Conservation (phyloP, 2,113 vertebrate species). For the Anser brachyrhynchus region DNA sequence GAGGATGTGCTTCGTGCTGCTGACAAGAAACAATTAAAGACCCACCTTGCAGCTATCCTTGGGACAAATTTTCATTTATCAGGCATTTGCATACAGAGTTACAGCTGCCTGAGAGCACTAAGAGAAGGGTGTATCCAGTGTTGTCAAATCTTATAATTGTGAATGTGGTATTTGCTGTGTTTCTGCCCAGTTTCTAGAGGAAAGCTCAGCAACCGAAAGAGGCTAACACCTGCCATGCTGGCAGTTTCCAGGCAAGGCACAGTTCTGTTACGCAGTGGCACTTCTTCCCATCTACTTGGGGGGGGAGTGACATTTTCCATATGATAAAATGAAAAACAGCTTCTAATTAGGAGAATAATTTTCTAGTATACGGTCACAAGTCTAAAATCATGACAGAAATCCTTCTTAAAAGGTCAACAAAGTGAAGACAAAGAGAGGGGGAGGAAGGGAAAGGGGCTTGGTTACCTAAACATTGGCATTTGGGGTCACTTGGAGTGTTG, state of each 20-base stretch:
- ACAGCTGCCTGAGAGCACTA: neutral
- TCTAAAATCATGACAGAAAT: neutral
- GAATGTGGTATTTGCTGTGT: neutral
- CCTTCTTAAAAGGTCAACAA: neutral
- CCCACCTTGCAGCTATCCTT: neutral
- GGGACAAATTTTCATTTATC: neutral
- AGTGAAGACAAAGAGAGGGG: neutral
- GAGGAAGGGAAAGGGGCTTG: neutral
- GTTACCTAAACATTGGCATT: fast-evolving
- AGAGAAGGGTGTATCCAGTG: neutral
- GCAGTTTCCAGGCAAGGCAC: neutral
- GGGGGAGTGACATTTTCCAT: neutral
- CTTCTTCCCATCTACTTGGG: neutral
- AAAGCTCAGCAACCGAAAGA: neutral
- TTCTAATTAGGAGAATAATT: neutral
- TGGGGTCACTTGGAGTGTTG: neutral
- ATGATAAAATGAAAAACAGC: neutral
- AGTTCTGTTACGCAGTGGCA: neutral
- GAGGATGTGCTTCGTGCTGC: neutral
- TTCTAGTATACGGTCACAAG: neutral
- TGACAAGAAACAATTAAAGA: neutral
- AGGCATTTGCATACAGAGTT: neutral
- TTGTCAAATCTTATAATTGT: neutral
- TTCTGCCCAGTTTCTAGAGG: neutral
- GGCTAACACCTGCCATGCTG: neutral